Base-by-base conservation (phyloP, 2,797 vertebrate species). In the Yasuhikotakia modesta region DNA sequence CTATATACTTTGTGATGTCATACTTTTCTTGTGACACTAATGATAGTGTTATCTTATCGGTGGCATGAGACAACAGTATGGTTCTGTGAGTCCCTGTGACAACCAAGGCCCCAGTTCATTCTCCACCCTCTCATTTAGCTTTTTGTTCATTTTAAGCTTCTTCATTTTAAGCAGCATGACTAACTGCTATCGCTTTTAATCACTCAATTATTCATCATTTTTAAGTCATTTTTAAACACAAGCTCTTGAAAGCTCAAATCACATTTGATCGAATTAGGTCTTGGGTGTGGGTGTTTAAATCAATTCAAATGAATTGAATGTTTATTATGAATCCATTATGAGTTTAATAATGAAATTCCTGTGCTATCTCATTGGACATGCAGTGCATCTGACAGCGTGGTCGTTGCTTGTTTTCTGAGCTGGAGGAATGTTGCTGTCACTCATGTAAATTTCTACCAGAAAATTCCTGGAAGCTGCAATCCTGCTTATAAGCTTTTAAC, bases 181-280 rank as follows among this genome's bases (percentile, higher is more conserved):
- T 79, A 82, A 81, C 63, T 21, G 64, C 76, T 76, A 81, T 81
- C 70, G 65, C 57, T 75, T 73, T 57, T 77, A 82, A 76, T 84
- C 80, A 78, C 73, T 57, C 80, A 81, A 84, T 84, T 82, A 82
- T 55, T 55, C 70, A 70, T 74, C 79, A 76, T 79, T 79, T 64
- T 79, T 4, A 22, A 78, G 57, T 69, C 35, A 70, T 61, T 73
- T 78, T 78, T 71, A 58, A 78, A 74, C 50, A n/a, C 39, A 46
- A 66, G 55, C 70, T 63, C 55, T 78, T 78, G 53, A 72, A 78
- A 78, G 65, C 52, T 43, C 57, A 65, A 78, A 78, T 81, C 46
- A 46, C 58, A 66, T 76, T 53, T 73, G 70, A 81, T 78, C 76
- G 76, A 78, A 81, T 81, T 81, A 77, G 43, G 21, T 61, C 43